Conservation (phyloP, 2,113 vertebrate genomes). For the Gallinago undulata region DNA sequence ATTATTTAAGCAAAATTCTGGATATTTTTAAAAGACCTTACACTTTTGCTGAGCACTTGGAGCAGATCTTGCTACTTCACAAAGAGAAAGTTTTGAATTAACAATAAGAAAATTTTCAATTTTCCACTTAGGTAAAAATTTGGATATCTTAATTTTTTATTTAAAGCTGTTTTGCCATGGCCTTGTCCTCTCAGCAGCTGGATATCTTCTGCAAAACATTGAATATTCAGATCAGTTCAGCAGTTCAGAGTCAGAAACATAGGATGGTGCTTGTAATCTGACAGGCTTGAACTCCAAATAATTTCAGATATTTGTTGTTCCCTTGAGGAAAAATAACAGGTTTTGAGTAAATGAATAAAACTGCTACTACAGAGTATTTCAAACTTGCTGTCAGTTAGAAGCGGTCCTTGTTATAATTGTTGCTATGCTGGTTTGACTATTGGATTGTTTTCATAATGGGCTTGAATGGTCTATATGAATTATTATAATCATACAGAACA, state of each 20-base stretch:
- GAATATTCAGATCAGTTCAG: neutral
- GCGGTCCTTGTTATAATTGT: neutral
- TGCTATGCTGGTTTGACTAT: neutral
- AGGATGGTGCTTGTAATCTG: neutral
- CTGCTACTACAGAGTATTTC: neutral
- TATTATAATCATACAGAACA: neutral
- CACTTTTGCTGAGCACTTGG: neutral
- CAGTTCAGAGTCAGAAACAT: neutral
- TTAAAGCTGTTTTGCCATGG: neutral
- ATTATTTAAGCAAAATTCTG: neutral
- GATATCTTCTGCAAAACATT: neutral
- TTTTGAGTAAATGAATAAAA: neutral
- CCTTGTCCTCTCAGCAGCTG: neutral
- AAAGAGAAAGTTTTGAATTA: neutral
- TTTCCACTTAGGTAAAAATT: neutral
- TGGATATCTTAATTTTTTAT: neutral
- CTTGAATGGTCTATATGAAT: neutral
- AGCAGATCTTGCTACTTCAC: neutral
- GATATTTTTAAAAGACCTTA: neutral
- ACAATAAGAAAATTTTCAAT: neutral
- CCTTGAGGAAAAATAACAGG: neutral
- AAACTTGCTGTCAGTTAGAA: neutral
- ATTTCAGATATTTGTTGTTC: neutral
- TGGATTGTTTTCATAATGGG: neutral
- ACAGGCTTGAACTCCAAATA: neutral